Evolutionary conservation across 1,140 invertebrate genomes (phyloP).

Genomic region (Drosophila tropicalis): DNA sequence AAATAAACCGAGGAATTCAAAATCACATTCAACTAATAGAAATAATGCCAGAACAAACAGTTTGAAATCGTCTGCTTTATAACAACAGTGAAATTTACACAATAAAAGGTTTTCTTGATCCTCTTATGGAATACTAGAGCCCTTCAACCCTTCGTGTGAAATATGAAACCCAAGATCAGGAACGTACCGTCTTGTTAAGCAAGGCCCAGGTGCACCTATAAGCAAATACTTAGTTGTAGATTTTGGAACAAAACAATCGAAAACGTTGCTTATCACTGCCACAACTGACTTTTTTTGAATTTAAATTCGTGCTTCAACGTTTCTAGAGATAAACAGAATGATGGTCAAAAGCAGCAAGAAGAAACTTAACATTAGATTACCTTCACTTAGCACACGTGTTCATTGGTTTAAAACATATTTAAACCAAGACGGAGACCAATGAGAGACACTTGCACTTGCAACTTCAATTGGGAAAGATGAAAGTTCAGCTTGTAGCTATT

Average conservation of each 20-base stretch:
- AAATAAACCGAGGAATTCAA: too few relatives aligned
- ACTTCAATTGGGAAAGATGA: slow-evolving; percentile 41
- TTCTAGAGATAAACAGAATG: background rate
- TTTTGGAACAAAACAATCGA: background rate
- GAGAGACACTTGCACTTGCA: slow-evolving; percentile 40
- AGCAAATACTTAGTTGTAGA: background rate
- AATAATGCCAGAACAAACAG: too few relatives aligned
- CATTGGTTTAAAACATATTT: slow-evolving; percentile 44
- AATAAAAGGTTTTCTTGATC: too few relatives aligned
- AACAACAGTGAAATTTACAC: too few relatives aligned
- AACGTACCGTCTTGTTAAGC: too few relatives aligned
- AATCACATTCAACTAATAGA: too few relatives aligned
- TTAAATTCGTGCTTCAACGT: background rate
- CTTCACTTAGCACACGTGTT: slow-evolving; percentile 43
- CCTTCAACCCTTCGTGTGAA: too few relatives aligned
- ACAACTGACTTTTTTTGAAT: background rate
- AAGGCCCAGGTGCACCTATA: background rate
- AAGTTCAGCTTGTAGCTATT: slow-evolving; percentile 24
- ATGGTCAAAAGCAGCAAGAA: background rate
- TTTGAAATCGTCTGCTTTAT: too few relatives aligned
- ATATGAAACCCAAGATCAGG: too few relatives aligned
- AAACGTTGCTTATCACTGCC: background rate
- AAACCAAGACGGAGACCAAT: slow-evolving; percentile 21
- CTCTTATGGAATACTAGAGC: too few relatives aligned
- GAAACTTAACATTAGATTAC: slow-evolving; percentile 26